Percentiles rank a stretch among this genome's conserved stretches.
Conservation (phyloP, 2,888 invertebrate genomes). For the Onchidella celtica region DNA sequence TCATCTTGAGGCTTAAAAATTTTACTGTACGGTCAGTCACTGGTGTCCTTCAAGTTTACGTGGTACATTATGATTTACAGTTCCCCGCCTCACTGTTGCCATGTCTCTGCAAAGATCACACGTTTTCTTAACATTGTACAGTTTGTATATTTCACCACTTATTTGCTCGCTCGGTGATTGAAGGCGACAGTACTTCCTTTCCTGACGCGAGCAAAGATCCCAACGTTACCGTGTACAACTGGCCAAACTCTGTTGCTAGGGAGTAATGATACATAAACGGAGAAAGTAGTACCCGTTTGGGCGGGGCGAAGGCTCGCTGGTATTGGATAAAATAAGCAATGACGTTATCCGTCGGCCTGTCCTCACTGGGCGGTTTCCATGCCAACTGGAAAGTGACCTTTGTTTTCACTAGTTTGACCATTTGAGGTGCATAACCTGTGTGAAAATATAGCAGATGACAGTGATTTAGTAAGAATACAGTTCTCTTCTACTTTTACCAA, state of each 20-base stretch:
- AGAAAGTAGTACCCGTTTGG: background rate
- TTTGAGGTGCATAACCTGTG: background rate
- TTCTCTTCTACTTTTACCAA: no score
- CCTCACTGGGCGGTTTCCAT: background rate
- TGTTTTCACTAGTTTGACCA: background rate
- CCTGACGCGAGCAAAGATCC: background rate
- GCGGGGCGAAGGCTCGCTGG: background rate
- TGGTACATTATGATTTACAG: no score
- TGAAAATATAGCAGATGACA: background rate
- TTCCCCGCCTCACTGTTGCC: no score
- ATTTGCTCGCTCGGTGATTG: background rate
- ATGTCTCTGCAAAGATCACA: background rate
- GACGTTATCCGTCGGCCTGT: background rate
- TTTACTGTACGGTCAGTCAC: no score
- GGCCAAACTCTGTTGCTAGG: background rate
- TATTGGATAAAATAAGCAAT: background rate
- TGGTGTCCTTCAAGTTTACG: no score
- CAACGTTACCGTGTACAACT: background rate
- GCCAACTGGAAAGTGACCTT: background rate
- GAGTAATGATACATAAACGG: background rate
- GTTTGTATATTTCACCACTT: background rate
- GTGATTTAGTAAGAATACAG: background rate
- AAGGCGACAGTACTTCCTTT: background rate
- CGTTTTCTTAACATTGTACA: background rate
- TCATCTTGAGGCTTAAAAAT: no score